phyloP scores from a whole-genome alignment of 1,140 invertebrate species.

The Listronotus bonariensis region DNA sequence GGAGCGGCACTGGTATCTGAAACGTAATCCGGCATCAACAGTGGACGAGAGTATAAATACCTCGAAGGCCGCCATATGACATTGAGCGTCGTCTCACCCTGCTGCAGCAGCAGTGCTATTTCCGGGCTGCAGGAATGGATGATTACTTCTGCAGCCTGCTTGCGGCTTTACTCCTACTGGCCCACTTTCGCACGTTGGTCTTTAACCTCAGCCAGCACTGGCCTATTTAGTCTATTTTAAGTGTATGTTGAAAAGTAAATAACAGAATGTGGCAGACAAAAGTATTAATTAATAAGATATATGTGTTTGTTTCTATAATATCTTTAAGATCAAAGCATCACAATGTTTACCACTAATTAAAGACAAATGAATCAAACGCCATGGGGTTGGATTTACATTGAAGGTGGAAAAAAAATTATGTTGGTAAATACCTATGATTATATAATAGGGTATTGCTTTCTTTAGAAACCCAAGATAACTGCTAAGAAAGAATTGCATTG shows the following conservation, averaged over 20 bases:
- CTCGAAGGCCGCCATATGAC: slow-evolving; percentile 16
- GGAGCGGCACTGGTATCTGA: slow-evolving; percentile 14
- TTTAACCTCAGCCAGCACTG: slow-evolving; percentile 15
- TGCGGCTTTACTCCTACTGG: slow-evolving; percentile 10
- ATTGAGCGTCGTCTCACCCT: slow-evolving; percentile 14
- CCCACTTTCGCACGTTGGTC: slow-evolving; percentile 17
- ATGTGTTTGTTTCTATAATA: no score
- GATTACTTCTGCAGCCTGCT: background rate
- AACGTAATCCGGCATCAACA: slow-evolving; percentile 13
- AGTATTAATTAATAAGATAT: no score
- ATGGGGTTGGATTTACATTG: no score
- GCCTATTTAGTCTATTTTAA: slow-evolving; percentile 3
- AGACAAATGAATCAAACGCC: no score
- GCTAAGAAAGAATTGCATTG: no score
- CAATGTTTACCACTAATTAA: no score
- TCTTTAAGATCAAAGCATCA: no score
- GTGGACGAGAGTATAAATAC: slow-evolving; percentile 5
- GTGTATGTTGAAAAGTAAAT: background rate
- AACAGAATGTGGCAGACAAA: background rate
- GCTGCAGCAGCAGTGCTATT: slow-evolving; percentile 11
- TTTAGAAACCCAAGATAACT: no score
- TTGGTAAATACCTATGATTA: no score
- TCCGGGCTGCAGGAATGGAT: slow-evolving; percentile 5
- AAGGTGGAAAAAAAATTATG: no score
- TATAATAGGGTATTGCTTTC: no score